Percentiles rank a stretch among this genome's conserved stretches.
Conservation (phyloP, 2,113 vertebrate species). For the Petroica traversi region DNA sequence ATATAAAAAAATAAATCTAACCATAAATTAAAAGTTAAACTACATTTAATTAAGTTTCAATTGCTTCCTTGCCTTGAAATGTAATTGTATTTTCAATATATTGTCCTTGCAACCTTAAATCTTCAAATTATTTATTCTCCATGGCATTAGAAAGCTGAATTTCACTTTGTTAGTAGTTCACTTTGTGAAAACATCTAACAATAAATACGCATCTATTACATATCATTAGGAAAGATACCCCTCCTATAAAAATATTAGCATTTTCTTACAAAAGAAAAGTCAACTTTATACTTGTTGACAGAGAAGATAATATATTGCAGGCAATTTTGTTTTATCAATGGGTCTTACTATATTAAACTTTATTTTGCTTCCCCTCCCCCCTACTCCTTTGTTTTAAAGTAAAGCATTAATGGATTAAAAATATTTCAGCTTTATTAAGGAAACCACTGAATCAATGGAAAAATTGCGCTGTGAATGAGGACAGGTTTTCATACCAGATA, state of each 20-base stretch:
- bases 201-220: slow-evolving; percentile 3
- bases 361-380: background rate
- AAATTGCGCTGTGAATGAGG: background rate
- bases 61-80: background rate
- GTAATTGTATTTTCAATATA: background rate
- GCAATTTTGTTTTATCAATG: background rate
- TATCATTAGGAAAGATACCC: background rate
- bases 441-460: background rate
- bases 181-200: slow-evolving; percentile 6
- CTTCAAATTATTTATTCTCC: background rate
- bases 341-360: background rate
- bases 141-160: background rate
- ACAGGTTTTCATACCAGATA: background rate
- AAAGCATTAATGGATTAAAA: slow-evolving; percentile 3
- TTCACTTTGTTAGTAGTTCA: background rate
- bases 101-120: background rate
- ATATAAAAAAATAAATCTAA: background rate
- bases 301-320: slow-evolving; percentile 22
- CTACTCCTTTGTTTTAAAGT: background rate
- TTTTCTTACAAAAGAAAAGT: background rate
- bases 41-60: slow-evolving; percentile 22
- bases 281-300: slow-evolving; percentile 25
- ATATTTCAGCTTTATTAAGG: slow-evolving; percentile 22
- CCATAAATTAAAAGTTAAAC: slow-evolving; percentile 23
- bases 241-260: background rate